Evolutionary conservation across 2,113 vertebrate genomes (phyloP).

Genomic region (Toxotes chatareus): DNA sequence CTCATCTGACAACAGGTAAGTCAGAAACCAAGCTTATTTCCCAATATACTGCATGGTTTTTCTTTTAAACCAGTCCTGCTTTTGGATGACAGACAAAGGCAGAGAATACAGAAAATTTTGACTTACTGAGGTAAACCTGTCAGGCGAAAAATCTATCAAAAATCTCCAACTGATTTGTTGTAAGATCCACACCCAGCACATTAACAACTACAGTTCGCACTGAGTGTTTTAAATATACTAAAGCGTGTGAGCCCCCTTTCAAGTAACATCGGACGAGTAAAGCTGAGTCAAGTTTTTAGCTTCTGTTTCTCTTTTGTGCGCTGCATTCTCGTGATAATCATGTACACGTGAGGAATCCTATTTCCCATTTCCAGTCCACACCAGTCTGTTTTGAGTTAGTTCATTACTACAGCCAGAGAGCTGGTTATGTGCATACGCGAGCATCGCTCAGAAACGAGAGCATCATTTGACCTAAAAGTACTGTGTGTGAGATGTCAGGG

Average conservation of each 20-base stretch:
- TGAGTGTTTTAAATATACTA: constrained; percentile 30
- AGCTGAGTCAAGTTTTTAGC: constrained; percentile 30
- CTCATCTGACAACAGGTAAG: not conserved
- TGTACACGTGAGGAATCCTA: constrained; percentile 59
- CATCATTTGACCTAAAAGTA: constrained; percentile 56
- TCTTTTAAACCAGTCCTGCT: not conserved
- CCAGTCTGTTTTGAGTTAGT: constrained; percentile 58
- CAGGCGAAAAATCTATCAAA: not conserved
- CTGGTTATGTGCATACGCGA: constrained; percentile 24
- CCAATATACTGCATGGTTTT: not conserved
- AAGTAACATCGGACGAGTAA: constrained; percentile 17
- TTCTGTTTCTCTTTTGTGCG: constrained; percentile 45
- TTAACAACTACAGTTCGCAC: constrained; percentile 20
- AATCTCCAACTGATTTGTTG: constrained; percentile 24
- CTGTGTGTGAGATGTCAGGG: constrained; percentile 50
- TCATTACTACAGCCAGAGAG: constrained; percentile 39
- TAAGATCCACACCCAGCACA: not conserved
- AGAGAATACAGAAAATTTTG: not conserved
- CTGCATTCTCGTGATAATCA: constrained; percentile 62
- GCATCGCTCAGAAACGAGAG: constrained; percentile 41
- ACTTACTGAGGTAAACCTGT: constrained; percentile 3
- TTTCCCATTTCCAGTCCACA: constrained; percentile 53
- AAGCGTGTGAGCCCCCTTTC: constrained; percentile 12
- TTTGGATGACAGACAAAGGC: not conserved
- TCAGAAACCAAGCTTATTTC: not conserved